phyloP scores from a whole-genome alignment of 2,888 invertebrate species.

The Taphrorychus bicolor region DNA sequence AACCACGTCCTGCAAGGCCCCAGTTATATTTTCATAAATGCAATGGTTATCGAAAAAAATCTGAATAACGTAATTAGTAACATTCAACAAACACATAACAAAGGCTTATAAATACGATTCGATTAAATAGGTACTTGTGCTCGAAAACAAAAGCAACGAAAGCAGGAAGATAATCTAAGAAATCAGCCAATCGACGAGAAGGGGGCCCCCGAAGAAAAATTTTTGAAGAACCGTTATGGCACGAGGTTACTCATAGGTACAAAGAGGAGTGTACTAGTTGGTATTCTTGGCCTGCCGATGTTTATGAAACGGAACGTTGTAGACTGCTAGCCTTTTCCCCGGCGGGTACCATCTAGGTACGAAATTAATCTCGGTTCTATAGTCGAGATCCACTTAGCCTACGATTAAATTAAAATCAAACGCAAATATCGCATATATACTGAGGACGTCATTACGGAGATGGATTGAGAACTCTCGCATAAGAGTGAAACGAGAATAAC shows the following conservation, averaged over 20 bases:
- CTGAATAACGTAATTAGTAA: background rate
- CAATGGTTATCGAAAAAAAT: no score
- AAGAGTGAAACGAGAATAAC: background rate
- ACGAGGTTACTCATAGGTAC: conserved; percentile 21
- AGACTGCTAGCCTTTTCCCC: background rate
- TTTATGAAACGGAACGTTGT: conserved; percentile 6
- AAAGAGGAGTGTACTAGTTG: conserved; percentile 21
- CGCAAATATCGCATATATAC: background rate
- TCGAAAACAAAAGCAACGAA: conserved; percentile 4
- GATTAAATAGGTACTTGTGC: background rate
- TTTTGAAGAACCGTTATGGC: conserved; percentile 19
- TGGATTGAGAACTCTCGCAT: background rate
- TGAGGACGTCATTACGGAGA: background rate
- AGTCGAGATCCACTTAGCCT: background rate
- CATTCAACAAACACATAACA: background rate
- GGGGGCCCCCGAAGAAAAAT: conserved; percentile 4
- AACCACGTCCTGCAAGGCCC: no score
- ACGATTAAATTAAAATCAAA: background rate
- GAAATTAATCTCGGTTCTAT: background rate
- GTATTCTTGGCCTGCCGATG: conserved; percentile 13
- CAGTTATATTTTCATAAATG: no score
- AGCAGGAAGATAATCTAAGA: background rate
- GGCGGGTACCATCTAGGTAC: background rate
- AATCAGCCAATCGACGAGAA: background rate
- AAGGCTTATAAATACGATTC: conserved; percentile 5